Base-by-base conservation (phyloP, 2,797 vertebrate genomes). In the Labeo calbasu region DNA sequence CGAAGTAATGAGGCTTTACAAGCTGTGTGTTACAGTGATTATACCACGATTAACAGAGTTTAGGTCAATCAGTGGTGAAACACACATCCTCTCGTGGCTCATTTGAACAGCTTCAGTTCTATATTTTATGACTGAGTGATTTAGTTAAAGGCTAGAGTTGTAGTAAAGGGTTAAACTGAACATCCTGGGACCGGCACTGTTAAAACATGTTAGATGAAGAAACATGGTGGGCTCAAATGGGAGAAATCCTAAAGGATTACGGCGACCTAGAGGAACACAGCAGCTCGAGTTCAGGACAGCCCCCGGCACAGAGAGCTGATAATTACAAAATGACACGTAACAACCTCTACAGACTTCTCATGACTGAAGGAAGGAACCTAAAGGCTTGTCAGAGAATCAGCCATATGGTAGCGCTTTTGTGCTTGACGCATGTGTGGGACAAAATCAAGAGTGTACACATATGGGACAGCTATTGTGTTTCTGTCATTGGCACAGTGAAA, bases 321-420 rank as follows among this genome's bases (percentile, higher is more conserved):
- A 65, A 72, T 61, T 57, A 81, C 83, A 77, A 82, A 83, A 80
- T 77, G 40, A 81, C 85, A 81, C 83, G 83, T 77, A 80, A 84
- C 73, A 59, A 73, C 36, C 59, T 48, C 36, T 2, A 68, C 28
- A 68, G 8, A 55, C 82, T 83, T 77, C 72, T 40, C 61, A 19
- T 51, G 77, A 82, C 61, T 82, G 68, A 73, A 25, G 51, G 53
- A 51, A 68, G 51, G 12, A 70, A 71, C 28, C 78, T 73, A 5
- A 17, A 46, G 77, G 72, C 63, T 77, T 14, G n/a, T 55, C 10
- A 57, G 23, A 12, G 8, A 43, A 55, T 40, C 46, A 43, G 46
- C 3, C 71, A 76, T 76, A 66, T 76, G 71, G 28, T 53, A 65
- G 48, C 11, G 7, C 17, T 82, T 50, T 43, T 57, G 82, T 53